These are phyloP conservation scores for Percopsis transmontana DNA, from an alignment of 2,113 vertebrate genomes.

Conservation along the genomic window DNA sequence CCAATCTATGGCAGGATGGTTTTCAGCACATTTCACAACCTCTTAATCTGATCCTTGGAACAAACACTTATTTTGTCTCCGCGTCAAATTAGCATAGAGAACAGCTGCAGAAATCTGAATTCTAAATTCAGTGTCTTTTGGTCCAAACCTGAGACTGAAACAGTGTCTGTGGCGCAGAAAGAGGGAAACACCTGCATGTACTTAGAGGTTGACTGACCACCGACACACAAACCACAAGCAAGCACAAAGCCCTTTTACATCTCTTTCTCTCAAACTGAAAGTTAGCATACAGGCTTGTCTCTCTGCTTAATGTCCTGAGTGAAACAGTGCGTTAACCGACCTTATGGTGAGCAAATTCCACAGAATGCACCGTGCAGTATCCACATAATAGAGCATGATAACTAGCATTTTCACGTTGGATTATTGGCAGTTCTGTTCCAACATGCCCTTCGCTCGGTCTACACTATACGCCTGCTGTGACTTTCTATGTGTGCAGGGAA, in stretches of 20 bases:
- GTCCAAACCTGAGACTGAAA: conserved; percentile 51
- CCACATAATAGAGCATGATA: conserved; percentile 6
- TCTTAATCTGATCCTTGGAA: not conserved
- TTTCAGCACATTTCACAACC: not conserved
- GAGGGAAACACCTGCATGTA: conserved; percentile 77
- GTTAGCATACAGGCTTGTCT: too few relatives aligned
- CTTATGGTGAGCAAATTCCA: too few relatives aligned
- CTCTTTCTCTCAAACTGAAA: too few relatives aligned
- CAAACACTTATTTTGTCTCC: not conserved
- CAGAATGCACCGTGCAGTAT: not conserved
- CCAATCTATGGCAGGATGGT: not conserved
- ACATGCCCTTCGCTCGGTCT: not conserved
- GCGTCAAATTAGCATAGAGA: not conserved
- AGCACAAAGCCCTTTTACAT: conserved; percentile 7
- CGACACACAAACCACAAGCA: conserved; percentile 30
- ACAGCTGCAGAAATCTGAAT: conserved; percentile 44
- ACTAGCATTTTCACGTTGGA: conserved; percentile 9
- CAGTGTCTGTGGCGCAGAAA: conserved; percentile 27
- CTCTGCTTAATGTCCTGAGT: too few relatives aligned
- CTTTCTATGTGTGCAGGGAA: conserved; percentile 28
- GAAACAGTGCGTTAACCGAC: too few relatives aligned
- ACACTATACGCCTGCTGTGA: not conserved
- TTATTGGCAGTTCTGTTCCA: conserved; percentile 9
- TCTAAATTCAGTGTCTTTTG: conserved; percentile 34
- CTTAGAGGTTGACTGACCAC: conserved; percentile 68